A percentile compares a stretch with the other conserved stretches of the same genome.
Conservation (phyloP, 2,888 invertebrate species). For the Marronus borbonicus region DNA sequence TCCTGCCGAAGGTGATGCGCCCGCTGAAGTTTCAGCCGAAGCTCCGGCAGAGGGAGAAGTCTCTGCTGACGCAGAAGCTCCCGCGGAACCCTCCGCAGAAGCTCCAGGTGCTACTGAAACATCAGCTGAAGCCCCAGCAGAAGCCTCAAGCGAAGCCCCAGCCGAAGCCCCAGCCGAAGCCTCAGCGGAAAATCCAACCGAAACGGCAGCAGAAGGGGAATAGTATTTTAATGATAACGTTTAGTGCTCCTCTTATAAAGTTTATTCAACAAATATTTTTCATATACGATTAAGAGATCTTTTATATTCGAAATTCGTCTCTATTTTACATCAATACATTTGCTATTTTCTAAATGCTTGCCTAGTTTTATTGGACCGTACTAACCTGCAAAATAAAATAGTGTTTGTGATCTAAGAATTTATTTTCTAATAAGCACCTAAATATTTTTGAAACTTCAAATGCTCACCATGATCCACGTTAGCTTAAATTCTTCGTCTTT, state of each 20-base stretch:
- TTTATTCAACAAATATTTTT: not conserved
- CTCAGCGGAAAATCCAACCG: constrained; percentile 46
- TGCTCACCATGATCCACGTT: no score
- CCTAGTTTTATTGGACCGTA: no score
- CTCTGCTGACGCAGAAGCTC: constrained; percentile 12
- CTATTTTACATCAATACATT: not conserved
- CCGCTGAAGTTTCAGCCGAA: constrained; percentile 48
- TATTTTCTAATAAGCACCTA: no score
- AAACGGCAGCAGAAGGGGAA: constrained; percentile 13
- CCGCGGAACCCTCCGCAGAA: constrained; percentile 20
- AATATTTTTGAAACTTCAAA: no score
- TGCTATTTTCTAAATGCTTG: no score
- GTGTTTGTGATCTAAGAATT: no score
- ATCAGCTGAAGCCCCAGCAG: constrained; percentile 42
- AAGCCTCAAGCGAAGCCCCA: constrained; percentile 46
- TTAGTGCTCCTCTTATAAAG: no score
- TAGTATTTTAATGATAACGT: not conserved
- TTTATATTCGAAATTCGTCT: constrained; percentile 18
- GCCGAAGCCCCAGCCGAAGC: constrained; percentile 50
- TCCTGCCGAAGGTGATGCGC: constrained; percentile 18
- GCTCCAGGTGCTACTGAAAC: constrained; percentile 43
- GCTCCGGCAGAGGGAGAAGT: constrained; percentile 50
- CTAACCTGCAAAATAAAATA: no score
- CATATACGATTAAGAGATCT: not conserved
- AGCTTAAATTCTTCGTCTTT: no score